phyloP scores from a whole-genome alignment of 2,113 vertebrate genomes.

The Zosterops borbonicus region DNA sequence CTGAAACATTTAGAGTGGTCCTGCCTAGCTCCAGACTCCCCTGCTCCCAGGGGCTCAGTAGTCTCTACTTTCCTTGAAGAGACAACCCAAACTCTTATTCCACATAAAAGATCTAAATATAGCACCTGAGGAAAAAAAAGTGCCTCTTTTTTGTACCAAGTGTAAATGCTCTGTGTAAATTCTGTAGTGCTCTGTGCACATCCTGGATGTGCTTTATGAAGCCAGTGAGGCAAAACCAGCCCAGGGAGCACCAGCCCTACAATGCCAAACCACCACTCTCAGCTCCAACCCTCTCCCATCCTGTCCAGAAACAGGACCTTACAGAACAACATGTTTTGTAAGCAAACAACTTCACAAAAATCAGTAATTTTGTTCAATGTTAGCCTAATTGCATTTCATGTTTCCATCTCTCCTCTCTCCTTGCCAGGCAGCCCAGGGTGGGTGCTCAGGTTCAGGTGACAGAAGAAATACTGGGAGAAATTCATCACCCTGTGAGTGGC shows the following conservation, averaged over 20 bases:
- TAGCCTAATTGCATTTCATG: no score
- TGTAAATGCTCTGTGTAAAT: background rate
- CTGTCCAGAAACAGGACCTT: background rate
- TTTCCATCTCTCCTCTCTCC: background rate
- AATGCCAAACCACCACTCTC: background rate
- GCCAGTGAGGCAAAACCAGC: background rate
- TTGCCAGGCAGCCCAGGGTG: fast-evolving
- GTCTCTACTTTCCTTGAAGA: background rate
- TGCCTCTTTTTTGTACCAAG: background rate
- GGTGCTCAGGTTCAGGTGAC: background rate
- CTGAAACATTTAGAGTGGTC: background rate
- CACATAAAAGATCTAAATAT: background rate
- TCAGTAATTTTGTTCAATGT: fast-evolving
- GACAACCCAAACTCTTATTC: background rate
- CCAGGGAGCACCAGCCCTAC: background rate
- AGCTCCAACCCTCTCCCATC: background rate
- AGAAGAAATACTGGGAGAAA: background rate
- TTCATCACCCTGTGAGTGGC: fast-evolving
- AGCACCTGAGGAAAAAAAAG: background rate
- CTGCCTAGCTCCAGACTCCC: background rate
- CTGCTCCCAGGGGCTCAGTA: background rate
- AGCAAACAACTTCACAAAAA: background rate
- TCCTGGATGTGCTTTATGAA: background rate
- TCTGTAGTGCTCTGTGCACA: fast-evolving
- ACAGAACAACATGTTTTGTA: background rate